Base-by-base conservation (phyloP, 2,888 invertebrate species). In the Oxytorus armatus region DNA sequence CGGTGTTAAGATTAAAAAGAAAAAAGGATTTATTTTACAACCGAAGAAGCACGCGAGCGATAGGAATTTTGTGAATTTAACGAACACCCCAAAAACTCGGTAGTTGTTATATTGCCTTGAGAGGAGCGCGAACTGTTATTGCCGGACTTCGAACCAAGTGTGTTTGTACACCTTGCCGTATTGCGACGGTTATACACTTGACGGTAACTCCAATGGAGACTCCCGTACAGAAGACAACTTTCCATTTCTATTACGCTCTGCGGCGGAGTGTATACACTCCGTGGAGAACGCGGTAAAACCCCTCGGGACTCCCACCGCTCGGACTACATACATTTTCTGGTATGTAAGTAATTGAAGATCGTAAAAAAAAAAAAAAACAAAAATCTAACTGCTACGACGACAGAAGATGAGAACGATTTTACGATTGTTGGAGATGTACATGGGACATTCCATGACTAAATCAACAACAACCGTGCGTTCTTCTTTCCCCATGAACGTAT, bases 161-260 rank as follows among this genome's bases (percentile, higher is more conserved):
- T 78, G 78, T 75, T 72, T 79, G 33, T 21, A 7, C 51, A 63
- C 63, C 53, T 73, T 42, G 63, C 14, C 68, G 70, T 29, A 61
- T 42, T 53, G 53, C 42, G 33, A 16, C 23, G 61, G n/a, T n/a
- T n/a, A n/a, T n/a, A 39, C 42, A 33, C 49, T 36, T 65, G 49
- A 44, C 25, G 33, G 47, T 42, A 68, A 68, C 69, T 33, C 55
- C 57, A 25, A 57, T 57, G 81, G n/a, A n/a, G n/a, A n/a, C n/a
- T n/a, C n/a, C n/a, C n/a, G n/a, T n/a, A n/a, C n/a, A 84, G 86
- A 87, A 88, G 86, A 88, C 86, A 86, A 89, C 89, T 90, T 90
- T 90, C 89, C 87, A 89, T 90, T 90, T 90, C 88, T 87, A 82
- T 82, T 53, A 73, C 81, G 83, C 68, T 78, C 74, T n/a, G 66